Evolutionary conservation across 1,140 invertebrate genomes (phyloP).

Genomic region (Cataglyphis hispanica): DNA sequence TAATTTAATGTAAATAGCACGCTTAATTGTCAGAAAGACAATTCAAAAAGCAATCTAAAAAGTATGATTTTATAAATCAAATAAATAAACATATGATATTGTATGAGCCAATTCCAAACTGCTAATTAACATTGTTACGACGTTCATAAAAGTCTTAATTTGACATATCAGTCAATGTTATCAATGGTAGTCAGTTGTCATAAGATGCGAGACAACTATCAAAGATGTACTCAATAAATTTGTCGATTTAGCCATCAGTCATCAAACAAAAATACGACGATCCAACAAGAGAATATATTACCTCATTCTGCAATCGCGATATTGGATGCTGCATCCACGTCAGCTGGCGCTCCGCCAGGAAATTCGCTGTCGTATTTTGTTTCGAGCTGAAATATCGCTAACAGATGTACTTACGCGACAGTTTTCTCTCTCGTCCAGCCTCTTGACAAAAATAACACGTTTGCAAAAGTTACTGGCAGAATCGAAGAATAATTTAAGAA

Average conservation of each 20-base stretch:
- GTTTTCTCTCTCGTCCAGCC: constrained; percentile 26
- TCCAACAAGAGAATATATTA: constrained; percentile 6
- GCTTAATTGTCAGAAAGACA: neutral
- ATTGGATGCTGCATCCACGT: constrained; percentile 41
- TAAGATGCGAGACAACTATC: too few species aligned
- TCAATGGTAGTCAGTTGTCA: too few species aligned
- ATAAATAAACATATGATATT: neutral
- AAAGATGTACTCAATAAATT: neutral
- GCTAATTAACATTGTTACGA: neutral
- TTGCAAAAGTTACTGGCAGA: constrained; percentile 1
- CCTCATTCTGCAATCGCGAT: constrained; percentile 4
- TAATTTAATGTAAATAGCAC: neutral
- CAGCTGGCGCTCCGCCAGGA: constrained; percentile 54
- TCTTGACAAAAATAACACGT: constrained; percentile 68
- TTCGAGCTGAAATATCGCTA: constrained; percentile 71
- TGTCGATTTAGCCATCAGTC: neutral
- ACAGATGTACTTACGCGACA: constrained; percentile 60
- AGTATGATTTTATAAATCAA: neutral
- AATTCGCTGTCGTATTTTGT: constrained; percentile 67
- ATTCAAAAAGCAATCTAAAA: neutral
- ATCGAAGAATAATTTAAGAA: constrained; percentile 48
- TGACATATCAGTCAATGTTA: neutral
- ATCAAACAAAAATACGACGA: constrained; percentile 40
- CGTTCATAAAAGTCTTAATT: neutral
- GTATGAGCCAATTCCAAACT: neutral